phyloP scores from a whole-genome alignment of 2,797 vertebrate species.

The Anisognathus igniventris region DNA sequence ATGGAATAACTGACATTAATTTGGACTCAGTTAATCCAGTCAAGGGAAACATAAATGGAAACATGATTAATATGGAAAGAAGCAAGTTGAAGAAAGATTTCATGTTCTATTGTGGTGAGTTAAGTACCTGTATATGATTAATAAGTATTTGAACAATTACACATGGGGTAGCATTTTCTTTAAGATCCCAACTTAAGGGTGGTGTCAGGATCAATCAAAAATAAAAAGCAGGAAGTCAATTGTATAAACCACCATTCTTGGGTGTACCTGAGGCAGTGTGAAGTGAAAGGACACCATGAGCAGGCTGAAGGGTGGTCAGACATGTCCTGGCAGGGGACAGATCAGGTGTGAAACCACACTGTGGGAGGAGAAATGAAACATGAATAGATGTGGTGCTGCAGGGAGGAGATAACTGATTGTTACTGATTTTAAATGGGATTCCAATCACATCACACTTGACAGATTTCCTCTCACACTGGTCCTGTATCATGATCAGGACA shows the following conservation, averaged over 20 bases:
- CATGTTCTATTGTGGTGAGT: background rate
- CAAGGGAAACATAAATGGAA: background rate
- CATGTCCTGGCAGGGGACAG: accelerated
- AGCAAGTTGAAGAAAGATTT: background rate
- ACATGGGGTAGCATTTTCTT: background rate
- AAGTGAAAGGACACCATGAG: background rate
- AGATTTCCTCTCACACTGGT: background rate
- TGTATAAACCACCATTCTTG: background rate
- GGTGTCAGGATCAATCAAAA: background rate
- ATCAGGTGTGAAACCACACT: background rate
- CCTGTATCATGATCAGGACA: background rate
- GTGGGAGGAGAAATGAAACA: accelerated
- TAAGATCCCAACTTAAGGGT: background rate
- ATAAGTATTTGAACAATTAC: background rate
- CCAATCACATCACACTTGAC: background rate
- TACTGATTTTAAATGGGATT: background rate
- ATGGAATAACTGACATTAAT: background rate
- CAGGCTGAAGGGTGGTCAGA: background rate
- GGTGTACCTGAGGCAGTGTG: background rate
- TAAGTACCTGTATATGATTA: background rate
- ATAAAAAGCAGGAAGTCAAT: background rate
- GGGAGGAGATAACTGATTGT: background rate
- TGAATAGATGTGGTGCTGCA: background rate
- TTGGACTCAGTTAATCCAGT: background rate
- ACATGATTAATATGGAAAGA: background rate